phyloP scores from a whole-genome alignment of 2,888 invertebrate genomes.

The Platycheirus rosarum region DNA sequence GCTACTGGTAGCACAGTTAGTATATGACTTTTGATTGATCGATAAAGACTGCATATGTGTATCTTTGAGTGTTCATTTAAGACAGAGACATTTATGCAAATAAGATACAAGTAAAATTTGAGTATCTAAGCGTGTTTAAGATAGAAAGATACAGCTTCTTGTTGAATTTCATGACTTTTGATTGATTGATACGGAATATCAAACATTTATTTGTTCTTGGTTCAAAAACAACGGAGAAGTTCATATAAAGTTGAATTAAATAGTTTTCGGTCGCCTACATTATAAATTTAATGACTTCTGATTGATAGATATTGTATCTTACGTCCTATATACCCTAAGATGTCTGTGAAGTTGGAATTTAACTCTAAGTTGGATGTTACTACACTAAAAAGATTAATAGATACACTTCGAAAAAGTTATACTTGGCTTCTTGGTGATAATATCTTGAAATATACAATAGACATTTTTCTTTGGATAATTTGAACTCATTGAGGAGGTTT shows the following conservation, averaged over 20 bases:
- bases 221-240: neutral
- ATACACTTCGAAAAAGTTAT: neutral
- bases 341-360: neutral
- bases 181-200: slow-evolving; percentile 33
- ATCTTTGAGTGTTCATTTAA: slow-evolving; percentile 30
- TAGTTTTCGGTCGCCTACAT: slow-evolving; percentile 22
- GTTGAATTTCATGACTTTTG: slow-evolving; percentile 20
- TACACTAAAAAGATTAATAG: neutral
- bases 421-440: neutral
- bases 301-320: slow-evolving; percentile 31
- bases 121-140: neutral
- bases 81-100: slow-evolving; percentile 50
- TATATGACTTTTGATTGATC: slow-evolving; percentile 52
- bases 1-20: slow-evolving; percentile 25
- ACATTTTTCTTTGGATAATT: no score
- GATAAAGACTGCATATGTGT: slow-evolving; percentile 43
- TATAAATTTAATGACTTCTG: slow-evolving; percentile 15
- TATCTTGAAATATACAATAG: neutral
- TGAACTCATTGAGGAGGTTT: no score
- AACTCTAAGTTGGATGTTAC: neutral
- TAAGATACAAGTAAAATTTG: slow-evolving; percentile 11
- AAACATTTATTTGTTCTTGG: neutral
- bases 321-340: slow-evolving; percentile 9
- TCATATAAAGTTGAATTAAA: slow-evolving; percentile 1
- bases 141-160: slow-evolving; percentile 5